A percentile compares a stretch with the other conserved stretches of the same genome.
phyloP scores from a whole-genome alignment of 2,113 vertebrate genomes.

The Gymnogyps californianus region DNA sequence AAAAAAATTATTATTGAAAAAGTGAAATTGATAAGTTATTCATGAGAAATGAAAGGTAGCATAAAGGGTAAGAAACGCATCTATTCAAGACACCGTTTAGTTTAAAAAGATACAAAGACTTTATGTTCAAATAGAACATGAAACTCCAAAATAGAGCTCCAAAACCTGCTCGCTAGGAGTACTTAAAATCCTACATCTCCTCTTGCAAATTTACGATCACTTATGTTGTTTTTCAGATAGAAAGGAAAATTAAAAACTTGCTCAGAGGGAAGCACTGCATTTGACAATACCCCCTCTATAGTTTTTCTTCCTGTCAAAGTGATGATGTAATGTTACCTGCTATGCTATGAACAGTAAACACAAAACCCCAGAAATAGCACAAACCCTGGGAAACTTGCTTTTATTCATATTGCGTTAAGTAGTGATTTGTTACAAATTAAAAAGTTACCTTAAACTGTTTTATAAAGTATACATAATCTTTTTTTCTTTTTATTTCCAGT shows the following conservation, averaged over 20 bases:
- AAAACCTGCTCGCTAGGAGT: not conserved
- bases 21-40: not conserved
- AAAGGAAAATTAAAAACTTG: not conserved
- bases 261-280: not conserved
- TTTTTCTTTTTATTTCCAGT: not conserved
- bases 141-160: not conserved
- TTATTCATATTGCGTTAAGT: not conserved
- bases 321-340: not conserved
- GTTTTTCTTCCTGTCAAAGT: not conserved
- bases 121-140: not conserved
- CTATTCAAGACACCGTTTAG: not conserved
- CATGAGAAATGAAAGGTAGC: not conserved
- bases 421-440: not conserved
- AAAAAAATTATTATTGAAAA: not conserved
- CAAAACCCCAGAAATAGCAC: not conserved
- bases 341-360: not conserved
- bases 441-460: not conserved
- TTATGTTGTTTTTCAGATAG: not conserved
- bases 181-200: not conserved
- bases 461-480: not conserved
- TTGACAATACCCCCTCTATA: not conserved
- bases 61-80: not conserved
- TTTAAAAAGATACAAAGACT: not conserved
- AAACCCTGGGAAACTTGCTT: not conserved
- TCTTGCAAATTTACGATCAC: not conserved